Percentiles rank a stretch among this genome's conserved stretches.
Evolutionary conservation across 2,797 vertebrate species (phyloP).

Genomic region (Pangasius larnaudii): DNA sequence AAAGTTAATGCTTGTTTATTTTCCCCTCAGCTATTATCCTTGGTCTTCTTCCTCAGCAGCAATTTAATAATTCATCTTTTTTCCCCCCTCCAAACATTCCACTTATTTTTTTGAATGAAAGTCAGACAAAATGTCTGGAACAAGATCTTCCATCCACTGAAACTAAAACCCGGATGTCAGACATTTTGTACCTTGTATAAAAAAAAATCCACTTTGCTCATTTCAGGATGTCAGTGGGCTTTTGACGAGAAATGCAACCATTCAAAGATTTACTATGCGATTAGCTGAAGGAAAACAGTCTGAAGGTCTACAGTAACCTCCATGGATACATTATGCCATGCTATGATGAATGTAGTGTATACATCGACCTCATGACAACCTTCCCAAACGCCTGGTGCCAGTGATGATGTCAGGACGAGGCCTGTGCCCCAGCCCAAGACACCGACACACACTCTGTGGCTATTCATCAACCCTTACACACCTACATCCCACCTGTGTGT

Average conservation of each 20-base stretch:
- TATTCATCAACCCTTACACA: slow-evolving; percentile 58
- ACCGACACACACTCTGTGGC: slow-evolving; percentile 41
- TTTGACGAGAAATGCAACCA: not conserved
- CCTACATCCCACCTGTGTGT: slow-evolving; percentile 52
- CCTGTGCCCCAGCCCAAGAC: slow-evolving; percentile 48
- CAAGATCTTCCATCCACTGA: slow-evolving; percentile 24
- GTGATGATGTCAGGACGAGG: slow-evolving; percentile 49
- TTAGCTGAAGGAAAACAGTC: slow-evolving; percentile 29
- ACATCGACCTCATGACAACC: slow-evolving; percentile 47
- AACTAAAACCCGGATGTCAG: slow-evolving; percentile 35
- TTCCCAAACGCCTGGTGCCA: slow-evolving; percentile 50
- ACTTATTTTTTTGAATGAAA: slow-evolving; percentile 23
- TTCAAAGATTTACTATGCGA: slow-evolving; percentile 20
- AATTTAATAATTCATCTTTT: slow-evolving; percentile 72
- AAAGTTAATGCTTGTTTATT: not conserved
- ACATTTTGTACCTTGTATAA: not conserved
- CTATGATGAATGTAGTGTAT: slow-evolving; percentile 54
- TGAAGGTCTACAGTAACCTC: slow-evolving; percentile 48
- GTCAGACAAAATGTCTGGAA: not conserved
- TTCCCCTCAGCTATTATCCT: not conserved
- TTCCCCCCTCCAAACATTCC: slow-evolving; percentile 60
- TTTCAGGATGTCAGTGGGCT: not conserved
- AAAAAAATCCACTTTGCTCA: not conserved
- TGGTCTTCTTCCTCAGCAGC: not conserved
- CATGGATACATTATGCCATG: slow-evolving; percentile 45